phyloP scores from a whole-genome alignment of 2,888 invertebrate species.

The Orchesella flavescens region DNA sequence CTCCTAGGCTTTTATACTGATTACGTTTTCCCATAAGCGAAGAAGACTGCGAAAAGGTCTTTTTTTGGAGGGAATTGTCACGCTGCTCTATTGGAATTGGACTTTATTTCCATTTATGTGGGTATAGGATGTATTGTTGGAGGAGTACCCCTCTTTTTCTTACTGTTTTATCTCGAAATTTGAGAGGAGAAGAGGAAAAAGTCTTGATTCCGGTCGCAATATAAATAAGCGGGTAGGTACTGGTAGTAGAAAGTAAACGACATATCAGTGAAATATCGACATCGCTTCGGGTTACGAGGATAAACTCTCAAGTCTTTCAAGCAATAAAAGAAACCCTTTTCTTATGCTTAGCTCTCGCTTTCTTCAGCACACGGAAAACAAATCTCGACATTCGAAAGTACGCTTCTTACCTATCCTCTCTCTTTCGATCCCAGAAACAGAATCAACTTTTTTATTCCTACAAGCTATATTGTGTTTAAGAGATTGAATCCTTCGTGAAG shows the following conservation, averaged over 20 bases:
- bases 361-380: background rate
- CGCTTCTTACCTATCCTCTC: background rate
- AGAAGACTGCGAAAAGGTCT: background rate
- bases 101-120: conserved; percentile 1
- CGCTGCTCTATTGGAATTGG: background rate
- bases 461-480: background rate
- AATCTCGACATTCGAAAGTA: conserved; percentile 13
- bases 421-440: background rate
- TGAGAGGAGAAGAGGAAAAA: background rate
- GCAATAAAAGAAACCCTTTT: conserved; percentile 15
- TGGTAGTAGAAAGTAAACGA: background rate
- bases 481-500: too few relatives aligned
- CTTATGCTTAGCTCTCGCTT: background rate
- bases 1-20: conserved; percentile 35
- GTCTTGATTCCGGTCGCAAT: background rate
- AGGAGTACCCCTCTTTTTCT: background rate
- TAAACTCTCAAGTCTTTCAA: conserved; percentile 27
- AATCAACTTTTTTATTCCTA: background rate
- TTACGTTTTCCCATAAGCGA: conserved; percentile 11
- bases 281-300: conserved; percentile 31
- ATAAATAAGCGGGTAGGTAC: too few relatives aligned
- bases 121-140: background rate
- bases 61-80: background rate
- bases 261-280: conserved; percentile 13
- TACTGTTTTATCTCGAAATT: background rate